Evolutionary conservation across 2,113 vertebrate genomes (phyloP).

Genomic region (Cyphomyrus plagiostoma): DNA sequence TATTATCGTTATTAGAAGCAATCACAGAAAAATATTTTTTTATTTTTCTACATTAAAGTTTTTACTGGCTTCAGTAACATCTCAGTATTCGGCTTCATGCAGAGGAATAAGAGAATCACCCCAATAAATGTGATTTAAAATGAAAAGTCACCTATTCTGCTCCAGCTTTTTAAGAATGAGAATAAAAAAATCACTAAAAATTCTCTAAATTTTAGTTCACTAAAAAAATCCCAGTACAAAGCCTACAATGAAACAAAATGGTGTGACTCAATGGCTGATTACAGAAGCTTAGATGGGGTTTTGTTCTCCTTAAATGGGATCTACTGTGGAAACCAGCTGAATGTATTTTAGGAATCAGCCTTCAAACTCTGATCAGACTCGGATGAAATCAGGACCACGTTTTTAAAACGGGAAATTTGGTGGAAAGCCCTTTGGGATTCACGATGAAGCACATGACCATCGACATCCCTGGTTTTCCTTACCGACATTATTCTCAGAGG

Average conservation of each 20-base stretch:
- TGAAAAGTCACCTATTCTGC: neutral
- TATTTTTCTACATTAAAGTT: neutral
- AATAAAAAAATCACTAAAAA: neutral
- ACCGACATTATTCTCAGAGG: neutral
- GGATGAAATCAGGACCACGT: neutral
- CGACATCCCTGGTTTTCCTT: neutral
- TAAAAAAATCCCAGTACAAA: neutral
- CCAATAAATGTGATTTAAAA: neutral
- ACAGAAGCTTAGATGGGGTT: neutral
- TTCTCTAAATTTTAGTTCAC: neutral
- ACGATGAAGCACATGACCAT: neutral
- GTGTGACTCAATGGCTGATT: neutral
- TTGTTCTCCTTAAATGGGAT: neutral
- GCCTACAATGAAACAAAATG: neutral
- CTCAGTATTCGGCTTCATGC: neutral
- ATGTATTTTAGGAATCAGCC: neutral
- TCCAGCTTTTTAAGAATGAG: neutral
- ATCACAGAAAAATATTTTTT: neutral
- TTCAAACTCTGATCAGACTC: conserved; percentile 2
- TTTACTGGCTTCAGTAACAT: neutral
- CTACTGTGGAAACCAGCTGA: neutral
- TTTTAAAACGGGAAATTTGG: neutral
- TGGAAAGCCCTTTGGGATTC: neutral
- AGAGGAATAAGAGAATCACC: neutral
- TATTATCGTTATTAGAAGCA: neutral